Evolutionary conservation across 2,113 vertebrate species (phyloP).

Genomic region (Mormyrus iriodes): DNA sequence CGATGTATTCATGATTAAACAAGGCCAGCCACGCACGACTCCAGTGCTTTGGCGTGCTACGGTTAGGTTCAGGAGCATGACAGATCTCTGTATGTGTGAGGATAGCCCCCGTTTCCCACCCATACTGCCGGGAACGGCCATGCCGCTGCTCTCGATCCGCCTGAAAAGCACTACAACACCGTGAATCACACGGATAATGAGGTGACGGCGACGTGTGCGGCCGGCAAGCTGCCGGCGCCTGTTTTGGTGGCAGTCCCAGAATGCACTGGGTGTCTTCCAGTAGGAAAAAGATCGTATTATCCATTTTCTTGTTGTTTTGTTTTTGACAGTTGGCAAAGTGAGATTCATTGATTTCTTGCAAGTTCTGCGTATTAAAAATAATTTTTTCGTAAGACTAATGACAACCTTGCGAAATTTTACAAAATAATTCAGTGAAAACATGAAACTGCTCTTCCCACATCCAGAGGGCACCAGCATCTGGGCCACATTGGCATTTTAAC

Average conservation of each 20-base stretch:
- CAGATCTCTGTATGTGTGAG: neutral
- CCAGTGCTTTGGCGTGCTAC: neutral
- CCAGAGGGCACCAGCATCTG: neutral
- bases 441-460: neutral
- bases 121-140: too few relatives aligned
- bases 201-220: neutral
- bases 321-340: neutral
- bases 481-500: neutral
- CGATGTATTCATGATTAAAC: neutral
- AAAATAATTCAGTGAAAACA: neutral
- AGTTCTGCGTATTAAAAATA: neutral
- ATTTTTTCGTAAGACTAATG: neutral
- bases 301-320: neutral
- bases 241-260: neutral
- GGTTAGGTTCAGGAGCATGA: neutral
- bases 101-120: too few relatives aligned
- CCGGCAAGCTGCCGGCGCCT: too few relatives aligned
- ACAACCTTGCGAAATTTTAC: neutral
- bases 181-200: constrained; percentile 49
- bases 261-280: constrained; percentile 9
- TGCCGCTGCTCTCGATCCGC: constrained; percentile 39
- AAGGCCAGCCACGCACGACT: neutral
- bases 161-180: constrained; percentile 53
- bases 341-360: neutral
- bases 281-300: neutral